Evolutionary conservation across 2,888 invertebrate genomes (phyloP).

Genomic region (Drosophila helvetica): DNA sequence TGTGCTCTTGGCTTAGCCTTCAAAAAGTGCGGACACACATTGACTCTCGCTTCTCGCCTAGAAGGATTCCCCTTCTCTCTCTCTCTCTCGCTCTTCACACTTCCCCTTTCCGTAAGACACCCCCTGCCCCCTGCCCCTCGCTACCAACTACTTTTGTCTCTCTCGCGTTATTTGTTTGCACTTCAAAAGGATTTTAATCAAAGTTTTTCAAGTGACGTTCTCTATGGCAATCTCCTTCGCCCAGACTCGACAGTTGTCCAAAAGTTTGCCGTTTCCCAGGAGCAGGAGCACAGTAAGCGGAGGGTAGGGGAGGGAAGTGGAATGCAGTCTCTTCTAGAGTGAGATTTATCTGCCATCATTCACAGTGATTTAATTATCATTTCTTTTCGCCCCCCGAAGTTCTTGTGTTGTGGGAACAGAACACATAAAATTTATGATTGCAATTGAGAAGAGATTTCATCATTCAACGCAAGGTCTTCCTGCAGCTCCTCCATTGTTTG

Average conservation of each 20-base stretch:
- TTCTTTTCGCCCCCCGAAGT: conserved; percentile 23
- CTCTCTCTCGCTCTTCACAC: background rate
- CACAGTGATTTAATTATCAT: conserved; percentile 72
- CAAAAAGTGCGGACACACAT: conserved; percentile 67
- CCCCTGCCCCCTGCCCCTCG: background rate
- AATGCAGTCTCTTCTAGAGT: conserved; percentile 1
- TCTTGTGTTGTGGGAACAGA: conserved; percentile 4
- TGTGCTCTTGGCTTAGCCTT: conserved; percentile 52
- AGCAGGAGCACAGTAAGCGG: conserved; percentile 12
- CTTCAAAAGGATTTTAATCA: conserved; percentile 77
- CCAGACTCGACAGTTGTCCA: conserved; percentile 5
- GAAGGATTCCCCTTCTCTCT: background rate
- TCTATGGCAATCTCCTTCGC: conserved; percentile 13
- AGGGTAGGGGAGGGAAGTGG: too few relatives aligned
- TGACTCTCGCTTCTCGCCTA: conserved; percentile 45
- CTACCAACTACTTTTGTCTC: conserved; percentile 66
- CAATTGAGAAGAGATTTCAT: conserved; percentile 21
- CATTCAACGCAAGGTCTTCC: background rate
- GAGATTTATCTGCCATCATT: conserved; percentile 67
- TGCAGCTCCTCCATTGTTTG: background rate
- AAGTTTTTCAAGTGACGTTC: conserved; percentile 71
- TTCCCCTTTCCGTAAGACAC: background rate
- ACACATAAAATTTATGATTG: conserved; percentile 41
- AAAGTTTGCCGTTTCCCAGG: conserved; percentile 50
- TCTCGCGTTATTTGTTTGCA: conserved; percentile 75